phyloP scores from a whole-genome alignment of 1,140 invertebrate genomes.

The Amyelois transitella region DNA sequence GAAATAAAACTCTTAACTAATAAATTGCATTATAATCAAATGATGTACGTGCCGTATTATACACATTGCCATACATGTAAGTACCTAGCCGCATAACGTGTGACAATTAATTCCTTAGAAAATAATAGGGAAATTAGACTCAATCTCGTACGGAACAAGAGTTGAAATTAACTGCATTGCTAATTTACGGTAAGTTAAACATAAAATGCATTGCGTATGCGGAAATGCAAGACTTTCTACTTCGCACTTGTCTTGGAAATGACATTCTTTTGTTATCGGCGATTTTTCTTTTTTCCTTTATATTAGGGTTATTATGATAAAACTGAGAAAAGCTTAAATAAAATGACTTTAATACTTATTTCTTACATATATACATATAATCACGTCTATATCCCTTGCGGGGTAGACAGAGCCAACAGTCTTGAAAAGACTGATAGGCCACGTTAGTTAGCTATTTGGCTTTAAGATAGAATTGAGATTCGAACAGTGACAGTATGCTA shows the following conservation, averaged over 20 bases:
- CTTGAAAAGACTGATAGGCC: too few species aligned
- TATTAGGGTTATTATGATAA: too few species aligned
- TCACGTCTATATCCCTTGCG: too few species aligned
- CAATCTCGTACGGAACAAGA: conserved; percentile 1
- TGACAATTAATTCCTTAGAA: conserved; percentile 4
- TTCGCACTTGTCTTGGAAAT: conserved; percentile 4
- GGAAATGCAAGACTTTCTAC: conserved; percentile 32
- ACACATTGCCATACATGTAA: neutral
- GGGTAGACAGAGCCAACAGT: too few species aligned
- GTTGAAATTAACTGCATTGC: neutral
- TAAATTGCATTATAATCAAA: neutral
- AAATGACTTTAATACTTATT: too few species aligned
- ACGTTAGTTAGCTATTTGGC: too few species aligned
- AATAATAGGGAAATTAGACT: conserved; percentile 5
- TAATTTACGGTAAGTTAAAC: conserved; percentile 16
- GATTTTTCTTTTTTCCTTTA: neutral
- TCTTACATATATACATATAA: too few species aligned
- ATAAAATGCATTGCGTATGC: conserved; percentile 26
- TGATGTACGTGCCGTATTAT: neutral
- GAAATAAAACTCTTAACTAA: neutral
- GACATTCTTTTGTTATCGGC: neutral
- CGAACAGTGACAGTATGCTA: too few species aligned
- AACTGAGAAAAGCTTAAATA: too few species aligned
- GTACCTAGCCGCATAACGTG: conserved; percentile 2
- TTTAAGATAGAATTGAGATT: too few species aligned